Evolutionary conservation across 2,888 invertebrate genomes (phyloP), one percentile per base, ranked within the genome.

Genomic region (Sussaba pulchella): DNA sequence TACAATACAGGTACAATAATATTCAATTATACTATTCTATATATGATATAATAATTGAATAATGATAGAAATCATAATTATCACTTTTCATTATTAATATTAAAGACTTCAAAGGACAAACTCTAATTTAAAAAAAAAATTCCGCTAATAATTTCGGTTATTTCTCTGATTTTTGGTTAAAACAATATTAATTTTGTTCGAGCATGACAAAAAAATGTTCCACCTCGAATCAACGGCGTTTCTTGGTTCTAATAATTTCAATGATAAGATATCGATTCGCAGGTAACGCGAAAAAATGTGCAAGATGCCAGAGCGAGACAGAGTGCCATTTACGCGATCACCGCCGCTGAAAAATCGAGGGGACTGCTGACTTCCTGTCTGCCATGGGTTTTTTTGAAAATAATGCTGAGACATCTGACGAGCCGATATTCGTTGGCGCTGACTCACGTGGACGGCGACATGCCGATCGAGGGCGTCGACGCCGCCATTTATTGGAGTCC

Each of bases 401-500:
- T 94, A 47, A 93, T 95, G 1, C 92, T 96, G 24, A 95, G 95
- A 88, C 93, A 95, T 83, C 91, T 96, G 21, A 95, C 96, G 0
- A 93, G 95, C 31, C 94, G 95, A 85, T 96, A 95, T 87, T 94
- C 96, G 0, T 93, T 96, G 0, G 94, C 94, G 0, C 93, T 96
- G 75, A 95, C 96, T 26, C 88, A 91, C 84, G 91, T 92, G 2
- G 93, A 94, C 81, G 93, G 93, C 1, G 94, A 95, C 6, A 85
- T 95, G 17, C 95, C 96, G 94, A 95, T 95, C 0, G 95, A 96
- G 81, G 93, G 94, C 8, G 93, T 96, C 0, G 94, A 94, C 2
- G 93, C 94, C 47, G 94, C 95, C 0, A 92, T 96, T 70, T 96
- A 95, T 87, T 96, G 96, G 96, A 93, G 95, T 83, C 96, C 96